Evolutionary conservation across 2,113 vertebrate genomes (phyloP).

Genomic region (Hemibagrus wyckioides): DNA sequence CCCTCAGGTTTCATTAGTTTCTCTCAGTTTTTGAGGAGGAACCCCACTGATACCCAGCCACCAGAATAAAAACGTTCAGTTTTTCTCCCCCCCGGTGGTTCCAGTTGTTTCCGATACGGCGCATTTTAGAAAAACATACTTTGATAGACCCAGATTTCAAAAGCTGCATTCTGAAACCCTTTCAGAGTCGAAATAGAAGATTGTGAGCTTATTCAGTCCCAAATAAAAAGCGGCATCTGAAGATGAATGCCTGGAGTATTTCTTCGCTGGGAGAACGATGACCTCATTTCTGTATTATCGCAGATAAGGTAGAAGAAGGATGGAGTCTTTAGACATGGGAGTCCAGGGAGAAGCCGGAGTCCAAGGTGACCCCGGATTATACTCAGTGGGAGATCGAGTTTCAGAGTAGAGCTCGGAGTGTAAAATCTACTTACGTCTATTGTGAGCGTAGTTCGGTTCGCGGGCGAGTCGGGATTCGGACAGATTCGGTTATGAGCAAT

Average conservation of each 20-base stretch:
- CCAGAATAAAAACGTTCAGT: neutral
- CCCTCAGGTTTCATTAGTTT: neutral
- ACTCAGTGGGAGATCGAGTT: slow-evolving; percentile 4
- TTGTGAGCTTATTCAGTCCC: neutral
- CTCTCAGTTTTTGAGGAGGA: neutral
- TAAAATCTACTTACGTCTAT: slow-evolving; percentile 14
- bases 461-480: neutral
- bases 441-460: neutral
- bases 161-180: neutral
- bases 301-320: slow-evolving; percentile 20
- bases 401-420: neutral
- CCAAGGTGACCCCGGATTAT: slow-evolving; percentile 20
- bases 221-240: neutral
- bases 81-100: neutral
- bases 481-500: neutral
- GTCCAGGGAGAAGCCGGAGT: slow-evolving; percentile 13
- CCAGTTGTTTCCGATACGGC: neutral
- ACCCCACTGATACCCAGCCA: neutral
- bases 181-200: neutral
- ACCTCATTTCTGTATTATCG: slow-evolving; percentile 2
- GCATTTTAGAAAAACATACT: neutral
- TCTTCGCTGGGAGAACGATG: slow-evolving; percentile 1
- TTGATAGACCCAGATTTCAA: neutral
- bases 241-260: slow-evolving; percentile 7
- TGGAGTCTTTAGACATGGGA: slow-evolving; percentile 19